phyloP scores from a whole-genome alignment of 2,797 vertebrate genomes.

The Periophthalmus magnuspinnatus region DNA sequence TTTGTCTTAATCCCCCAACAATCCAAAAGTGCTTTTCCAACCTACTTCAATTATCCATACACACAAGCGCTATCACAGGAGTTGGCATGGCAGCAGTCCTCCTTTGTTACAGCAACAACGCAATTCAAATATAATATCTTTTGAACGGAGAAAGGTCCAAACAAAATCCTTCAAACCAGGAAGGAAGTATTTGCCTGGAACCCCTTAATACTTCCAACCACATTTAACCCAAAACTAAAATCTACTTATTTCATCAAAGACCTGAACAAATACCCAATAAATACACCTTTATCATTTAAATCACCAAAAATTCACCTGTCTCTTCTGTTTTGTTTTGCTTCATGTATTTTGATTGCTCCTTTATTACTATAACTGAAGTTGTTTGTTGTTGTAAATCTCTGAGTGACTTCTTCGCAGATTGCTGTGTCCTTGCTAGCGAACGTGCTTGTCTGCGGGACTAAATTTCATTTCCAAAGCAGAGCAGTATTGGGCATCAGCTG shows the following conservation, averaged over 20 bases:
- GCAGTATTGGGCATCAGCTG: slow-evolving; percentile 12
- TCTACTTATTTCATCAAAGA: not conserved
- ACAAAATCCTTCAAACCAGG: too few relatives aligned
- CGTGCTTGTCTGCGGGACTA: too few relatives aligned
- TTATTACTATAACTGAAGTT: slow-evolving; percentile 2
- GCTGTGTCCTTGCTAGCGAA: slow-evolving; percentile 13
- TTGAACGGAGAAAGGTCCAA: too few relatives aligned
- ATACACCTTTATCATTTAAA: slow-evolving; percentile 15
- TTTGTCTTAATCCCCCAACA: too few relatives aligned
- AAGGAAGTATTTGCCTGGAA: too few relatives aligned
- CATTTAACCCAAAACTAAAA: not conserved
- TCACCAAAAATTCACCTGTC: not conserved
- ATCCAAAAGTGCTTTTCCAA: not conserved
- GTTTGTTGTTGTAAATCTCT: slow-evolving; percentile 13
- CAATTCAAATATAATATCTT: too few relatives aligned
- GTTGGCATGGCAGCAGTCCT: too few relatives aligned
- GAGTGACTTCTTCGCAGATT: slow-evolving; percentile 15
- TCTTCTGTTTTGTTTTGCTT: slow-evolving; percentile 12
- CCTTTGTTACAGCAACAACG: too few relatives aligned
- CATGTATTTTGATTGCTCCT: slow-evolving; percentile 1
- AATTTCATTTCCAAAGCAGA: not conserved
- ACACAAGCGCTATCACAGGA: not conserved
- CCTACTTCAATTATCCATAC: not conserved
- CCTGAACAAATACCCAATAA: not conserved
- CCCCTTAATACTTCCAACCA: too few relatives aligned